These are phyloP conservation scores for Meteorus sp. DNA, from an alignment of 1,140 invertebrate species.

Conservation along the genomic window DNA sequence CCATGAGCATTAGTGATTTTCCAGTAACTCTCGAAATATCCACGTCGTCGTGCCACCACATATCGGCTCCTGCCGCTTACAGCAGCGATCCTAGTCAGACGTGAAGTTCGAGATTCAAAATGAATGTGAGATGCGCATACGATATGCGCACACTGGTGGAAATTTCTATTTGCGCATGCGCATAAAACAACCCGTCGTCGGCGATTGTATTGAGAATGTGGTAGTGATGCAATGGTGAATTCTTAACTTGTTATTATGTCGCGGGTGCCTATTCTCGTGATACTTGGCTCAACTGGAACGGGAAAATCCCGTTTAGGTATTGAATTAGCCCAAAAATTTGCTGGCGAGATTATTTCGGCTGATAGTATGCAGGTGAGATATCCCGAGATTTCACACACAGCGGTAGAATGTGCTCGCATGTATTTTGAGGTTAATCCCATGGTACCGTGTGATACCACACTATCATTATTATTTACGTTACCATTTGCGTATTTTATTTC, in stretches of 20 bases:
- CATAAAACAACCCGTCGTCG: no score
- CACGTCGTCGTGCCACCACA: background rate
- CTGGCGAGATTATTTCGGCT: slow-evolving; percentile 96
- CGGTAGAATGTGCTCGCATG: background rate
- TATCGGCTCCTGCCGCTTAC: no score
- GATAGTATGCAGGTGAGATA: slow-evolving; percentile 96
- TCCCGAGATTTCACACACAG: background rate
- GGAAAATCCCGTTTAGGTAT: slow-evolving; percentile 97
- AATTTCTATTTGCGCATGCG: background rate
- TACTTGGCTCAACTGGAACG: slow-evolving; percentile 92
- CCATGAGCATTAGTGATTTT: slow-evolving; percentile 1
- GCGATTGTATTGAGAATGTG: background rate
- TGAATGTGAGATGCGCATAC: background rate
- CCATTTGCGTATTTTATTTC: no score
- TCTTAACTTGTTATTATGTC: slow-evolving; percentile 37
- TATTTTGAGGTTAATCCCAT: slow-evolving; percentile 7
- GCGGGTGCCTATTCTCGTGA: slow-evolving; percentile 77
- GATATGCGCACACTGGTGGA: background rate
- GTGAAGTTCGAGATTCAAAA: no score
- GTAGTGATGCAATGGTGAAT: slow-evolving; percentile 22
- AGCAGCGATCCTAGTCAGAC: no score
- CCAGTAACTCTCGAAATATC: slow-evolving; percentile 19
- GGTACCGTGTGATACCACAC: no score
- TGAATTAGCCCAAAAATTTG: slow-evolving; percentile 84
- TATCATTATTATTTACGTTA: no score